phyloP scores from a whole-genome alignment of 2,113 vertebrate genomes.

The Salvelinus alpinus region DNA sequence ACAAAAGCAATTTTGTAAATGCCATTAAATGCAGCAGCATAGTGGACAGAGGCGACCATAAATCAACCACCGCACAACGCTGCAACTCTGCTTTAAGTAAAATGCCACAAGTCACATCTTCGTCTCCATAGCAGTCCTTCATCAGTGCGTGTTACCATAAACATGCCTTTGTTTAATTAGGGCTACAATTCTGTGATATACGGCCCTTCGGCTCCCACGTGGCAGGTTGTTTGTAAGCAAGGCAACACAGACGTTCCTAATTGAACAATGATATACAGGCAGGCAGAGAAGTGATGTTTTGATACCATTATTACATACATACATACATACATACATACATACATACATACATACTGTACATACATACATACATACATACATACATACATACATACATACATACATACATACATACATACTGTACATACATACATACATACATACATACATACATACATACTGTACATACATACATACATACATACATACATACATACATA shows the following conservation, averaged over 20 bases:
- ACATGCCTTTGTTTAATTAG: conserved; percentile 28
- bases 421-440: too few relatives aligned
- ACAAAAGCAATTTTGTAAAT: conserved; percentile 25
- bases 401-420: too few relatives aligned
- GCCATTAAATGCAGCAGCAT: conserved; percentile 20
- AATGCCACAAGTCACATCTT: conserved; percentile 32
- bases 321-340: too few relatives aligned
- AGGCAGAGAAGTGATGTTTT: conserved; percentile 9
- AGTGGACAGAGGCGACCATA: conserved; percentile 30
- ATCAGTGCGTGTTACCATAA: conserved; percentile 17
- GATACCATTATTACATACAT: conserved; percentile 8
- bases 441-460: too few relatives aligned
- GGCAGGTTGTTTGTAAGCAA: conserved; percentile 26
- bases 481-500: too few relatives aligned
- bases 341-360: too few relatives aligned
- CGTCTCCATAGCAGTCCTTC: background rate
- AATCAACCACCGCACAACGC: conserved; percentile 34
- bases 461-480: too few relatives aligned
- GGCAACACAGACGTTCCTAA: conserved; percentile 38
- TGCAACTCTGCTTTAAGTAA: conserved; percentile 29
- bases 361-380: too few relatives aligned
- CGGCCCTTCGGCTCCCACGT: background rate
- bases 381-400: too few relatives aligned
- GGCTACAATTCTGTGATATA: conserved; percentile 29
- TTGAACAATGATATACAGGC: conserved; percentile 24